Evolutionary conservation across 2,888 invertebrate species (phyloP).

Genomic region (Strigamia transsilvanica): DNA sequence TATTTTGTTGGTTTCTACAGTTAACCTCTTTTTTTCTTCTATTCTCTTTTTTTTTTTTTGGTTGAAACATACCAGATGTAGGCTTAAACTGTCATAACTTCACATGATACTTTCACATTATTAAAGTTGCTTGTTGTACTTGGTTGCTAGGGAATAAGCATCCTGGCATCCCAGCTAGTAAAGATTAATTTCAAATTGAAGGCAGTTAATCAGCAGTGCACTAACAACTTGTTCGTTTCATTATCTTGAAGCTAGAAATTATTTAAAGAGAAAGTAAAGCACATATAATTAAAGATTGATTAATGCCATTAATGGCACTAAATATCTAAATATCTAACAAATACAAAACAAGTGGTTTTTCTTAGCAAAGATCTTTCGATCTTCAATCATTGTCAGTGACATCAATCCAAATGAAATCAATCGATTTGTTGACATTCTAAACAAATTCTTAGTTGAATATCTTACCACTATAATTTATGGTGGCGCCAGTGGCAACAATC

Average conservation of each 20-base stretch:
- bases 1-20: not conserved
- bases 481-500: too few species aligned
- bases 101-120: too few species aligned
- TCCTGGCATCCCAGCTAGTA: not conserved
- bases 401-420: too few species aligned
- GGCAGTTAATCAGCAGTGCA: not conserved
- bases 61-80: too few species aligned
- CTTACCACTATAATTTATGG: too few species aligned
- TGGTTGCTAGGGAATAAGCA: not conserved
- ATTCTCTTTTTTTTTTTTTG: not conserved
- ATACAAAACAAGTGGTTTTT: too few species aligned
- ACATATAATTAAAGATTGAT: not conserved
- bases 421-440: too few species aligned
- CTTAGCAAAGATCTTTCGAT: too few species aligned
- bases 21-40: not conserved
- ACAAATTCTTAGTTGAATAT: too few species aligned
- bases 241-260: not conserved
- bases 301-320: not conserved
- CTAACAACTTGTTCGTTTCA: not conserved
- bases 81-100: too few species aligned
- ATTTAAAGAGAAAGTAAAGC: not conserved
- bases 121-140: not conserved
- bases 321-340: not conserved
- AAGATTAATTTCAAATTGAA: not conserved
- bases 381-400: too few species aligned